A percentile compares a stretch with the other conserved stretches of the same genome.
phyloP scores from a whole-genome alignment of 2,888 invertebrate genomes.

The Ceramica pisi region DNA sequence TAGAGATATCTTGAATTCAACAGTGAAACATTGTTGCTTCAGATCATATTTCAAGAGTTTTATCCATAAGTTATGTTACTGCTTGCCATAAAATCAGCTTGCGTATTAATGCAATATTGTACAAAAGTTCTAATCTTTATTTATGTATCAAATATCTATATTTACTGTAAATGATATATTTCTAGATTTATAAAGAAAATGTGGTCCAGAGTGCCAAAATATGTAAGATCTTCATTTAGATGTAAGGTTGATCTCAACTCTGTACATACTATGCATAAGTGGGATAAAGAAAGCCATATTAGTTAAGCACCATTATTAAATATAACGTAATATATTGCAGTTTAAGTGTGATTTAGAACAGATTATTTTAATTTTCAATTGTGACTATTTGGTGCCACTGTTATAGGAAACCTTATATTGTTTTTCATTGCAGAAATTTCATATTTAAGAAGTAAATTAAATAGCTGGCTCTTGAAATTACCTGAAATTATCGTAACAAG shows the following conservation, averaged over 20 bases:
- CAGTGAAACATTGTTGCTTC: constrained; percentile 60
- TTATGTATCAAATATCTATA: constrained; percentile 71
- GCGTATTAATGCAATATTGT: constrained; percentile 71
- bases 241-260: constrained; percentile 88
- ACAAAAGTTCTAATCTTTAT: constrained; percentile 67
- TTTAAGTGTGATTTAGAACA: constrained; percentile 62
- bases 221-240: constrained; percentile 86
- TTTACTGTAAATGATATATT: constrained; percentile 67
- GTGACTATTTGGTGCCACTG: constrained; percentile 47
- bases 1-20: constrained; percentile 31
- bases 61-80: constrained; percentile 51
- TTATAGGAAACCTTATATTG: not conserved
- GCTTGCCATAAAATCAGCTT: constrained; percentile 67
- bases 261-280: constrained; percentile 82
- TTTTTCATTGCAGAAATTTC: constrained; percentile 4
- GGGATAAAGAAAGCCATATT: constrained; percentile 72
- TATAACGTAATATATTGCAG: constrained; percentile 64
- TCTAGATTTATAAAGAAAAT: constrained; percentile 68
- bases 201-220: constrained; percentile 90
- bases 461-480: not conserved
- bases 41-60: constrained; percentile 56
- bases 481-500: constrained; percentile 16
- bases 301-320: constrained; percentile 62
- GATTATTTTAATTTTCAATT: constrained; percentile 54
- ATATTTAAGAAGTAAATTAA: not conserved